Percentiles rank a stretch among this genome's conserved stretches.
Conservation (phyloP, 2,888 invertebrate species). For the Agrotis exclamationis region DNA sequence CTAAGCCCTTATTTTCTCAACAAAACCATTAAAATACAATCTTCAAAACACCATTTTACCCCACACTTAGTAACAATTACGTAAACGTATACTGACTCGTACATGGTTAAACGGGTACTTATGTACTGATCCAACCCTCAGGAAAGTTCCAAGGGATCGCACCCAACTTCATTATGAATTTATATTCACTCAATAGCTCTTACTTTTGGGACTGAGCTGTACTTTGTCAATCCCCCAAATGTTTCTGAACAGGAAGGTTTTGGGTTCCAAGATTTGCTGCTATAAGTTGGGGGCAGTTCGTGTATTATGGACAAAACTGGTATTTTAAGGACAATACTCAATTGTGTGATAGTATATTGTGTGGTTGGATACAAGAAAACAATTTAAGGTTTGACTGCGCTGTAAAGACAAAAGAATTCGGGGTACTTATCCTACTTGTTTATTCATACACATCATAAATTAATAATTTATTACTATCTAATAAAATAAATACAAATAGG, state of each 20-base stretch:
- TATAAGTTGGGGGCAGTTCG: not conserved
- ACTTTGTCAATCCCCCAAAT: slow-evolving; percentile 74
- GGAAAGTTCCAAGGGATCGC: slow-evolving; percentile 72
- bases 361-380: too few relatives aligned
- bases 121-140: slow-evolving; percentile 61
- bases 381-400: too few relatives aligned
- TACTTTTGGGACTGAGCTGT: slow-evolving; percentile 69
- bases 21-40: slow-evolving; percentile 12
- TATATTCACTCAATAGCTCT: slow-evolving; percentile 84
- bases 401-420: not conserved
- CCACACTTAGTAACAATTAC: slow-evolving; percentile 42
- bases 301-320: not conserved
- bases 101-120: slow-evolving; percentile 54
- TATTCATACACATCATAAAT: too few relatives aligned
- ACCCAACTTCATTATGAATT: slow-evolving; percentile 82
- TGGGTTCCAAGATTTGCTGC: slow-evolving; percentile 22
- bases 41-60: slow-evolving; percentile 1
- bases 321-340: not conserved
- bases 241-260: slow-evolving; percentile 57
- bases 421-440: too few relatives aligned
- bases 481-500: too few relatives aligned
- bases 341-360: not conserved
- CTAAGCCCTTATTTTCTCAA: not conserved
- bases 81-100: slow-evolving; percentile 31
- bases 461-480: too few relatives aligned